Evolutionary conservation across 1,140 invertebrate genomes (phyloP), one percentile per base, ranked within the genome.

Genomic region (Megalonaias nervosa): DNA sequence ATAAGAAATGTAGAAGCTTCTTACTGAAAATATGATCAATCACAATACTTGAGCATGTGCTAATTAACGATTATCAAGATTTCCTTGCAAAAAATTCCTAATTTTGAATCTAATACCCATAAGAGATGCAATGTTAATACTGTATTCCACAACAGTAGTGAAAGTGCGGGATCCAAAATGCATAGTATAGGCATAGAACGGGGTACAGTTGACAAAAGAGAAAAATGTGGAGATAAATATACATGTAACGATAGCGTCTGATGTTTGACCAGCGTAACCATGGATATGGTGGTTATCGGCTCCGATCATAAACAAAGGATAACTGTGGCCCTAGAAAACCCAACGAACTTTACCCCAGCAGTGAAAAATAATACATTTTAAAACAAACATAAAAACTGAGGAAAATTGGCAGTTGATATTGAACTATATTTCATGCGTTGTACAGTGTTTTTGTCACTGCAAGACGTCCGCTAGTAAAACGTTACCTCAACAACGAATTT

Each of bases 401-500:
- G 16, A 57, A n/a, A 12, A 56, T 58, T 21, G 13, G 21, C 26
- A 13, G 16, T 15, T 71, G 19, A 17, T 58, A 6, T 58, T n/a
- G 56, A 56, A 17, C 26, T 16, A 55, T 19, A 64, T 12, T 61
- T 0, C 21, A 48, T 64, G 21, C 1, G 12, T 38, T 31, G 12
- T 23, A 21, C 21, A 21, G 38, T 31, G 12, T 19, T 48, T 2
- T 21, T 16, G 21, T 38, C 26, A 38, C 16, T 19, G 21, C 26
- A 21, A 58, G 21, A 57, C 16, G 57, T 57, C 67, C 15, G 13
- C 11, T 13, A 55, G 21, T 21, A 26, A 58, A n/a, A 17, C 16
- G 68, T 81, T 80, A 90, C 89, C 71, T 84, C 72, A 17, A 89
- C 83, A 56, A 88, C 82, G 74, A 87, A 90, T 2, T 81, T 71